Conservation (phyloP, 2,888 invertebrate species). For the Apamea crenata region DNA sequence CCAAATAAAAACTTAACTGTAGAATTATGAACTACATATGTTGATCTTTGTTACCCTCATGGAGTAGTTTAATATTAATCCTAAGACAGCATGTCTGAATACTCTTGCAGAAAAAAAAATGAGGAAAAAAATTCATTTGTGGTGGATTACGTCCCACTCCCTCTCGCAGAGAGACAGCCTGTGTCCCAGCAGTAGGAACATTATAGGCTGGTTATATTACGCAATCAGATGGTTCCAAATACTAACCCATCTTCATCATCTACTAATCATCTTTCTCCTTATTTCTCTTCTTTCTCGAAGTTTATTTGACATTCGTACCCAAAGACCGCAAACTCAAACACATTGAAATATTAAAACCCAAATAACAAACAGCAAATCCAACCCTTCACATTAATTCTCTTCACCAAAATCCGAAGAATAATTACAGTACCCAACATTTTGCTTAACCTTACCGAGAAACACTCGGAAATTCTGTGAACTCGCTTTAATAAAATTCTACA, state of each 20-base stretch:
- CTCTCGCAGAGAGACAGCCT: neutral
- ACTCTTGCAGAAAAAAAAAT: no score
- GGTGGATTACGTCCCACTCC: neutral
- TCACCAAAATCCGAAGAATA: constrained; percentile 32
- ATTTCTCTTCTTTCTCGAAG: neutral
- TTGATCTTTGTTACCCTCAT: no score
- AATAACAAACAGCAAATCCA: constrained; percentile 9
- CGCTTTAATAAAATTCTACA: constrained; percentile 64
- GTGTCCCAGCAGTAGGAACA: neutral
- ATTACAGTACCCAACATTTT: constrained; percentile 41
- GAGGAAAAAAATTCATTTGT: no score
- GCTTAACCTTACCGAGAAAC: constrained; percentile 30
- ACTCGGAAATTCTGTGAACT: constrained; percentile 47
- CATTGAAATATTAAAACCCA: constrained; percentile 16
- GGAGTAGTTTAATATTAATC: no score
- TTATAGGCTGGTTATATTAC: neutral
- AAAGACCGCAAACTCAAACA: neutral
- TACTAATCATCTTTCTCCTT: no score
- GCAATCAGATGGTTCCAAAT: neutral
- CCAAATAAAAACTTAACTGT: no score
- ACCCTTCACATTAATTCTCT: constrained; percentile 19
- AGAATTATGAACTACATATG: no score
- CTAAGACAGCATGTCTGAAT: no score
- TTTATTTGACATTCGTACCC: neutral
- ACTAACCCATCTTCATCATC: neutral